Evolutionary conservation across 1,140 invertebrate species (phyloP), one percentile per base, ranked within the genome.

Genomic region (Ooceraea biroi): DNA sequence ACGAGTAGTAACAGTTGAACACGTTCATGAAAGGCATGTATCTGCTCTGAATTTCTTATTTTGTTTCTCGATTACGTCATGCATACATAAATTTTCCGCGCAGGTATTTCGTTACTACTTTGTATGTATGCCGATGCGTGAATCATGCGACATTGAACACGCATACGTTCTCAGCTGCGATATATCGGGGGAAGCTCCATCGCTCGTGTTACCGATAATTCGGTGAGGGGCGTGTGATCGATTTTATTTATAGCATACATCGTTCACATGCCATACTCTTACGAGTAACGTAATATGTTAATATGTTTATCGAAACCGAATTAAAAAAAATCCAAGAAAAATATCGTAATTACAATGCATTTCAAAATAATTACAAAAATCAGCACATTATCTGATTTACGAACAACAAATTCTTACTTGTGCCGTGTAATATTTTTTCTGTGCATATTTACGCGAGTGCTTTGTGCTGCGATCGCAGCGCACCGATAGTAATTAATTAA

Each of bases 191-290:
- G 66, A 68, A 78, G 14, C n/a, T 63, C 52, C 65, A 87, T 78
- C 85, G 10, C 19, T 27, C 17, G 73, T 11, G 14, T 61, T 17
- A 10, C 36, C 65, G 74, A 87, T 88, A 85, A 88, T 74, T 87
- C 19, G 27, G 1, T 36, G 50, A 74, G 87, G 73, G 87, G 87
- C 85, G 87, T 88, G 27, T 66, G 25, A 69, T 65, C 44, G 69
- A 85, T 71, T 85, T 74, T 58, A 36, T 84, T 73, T 61, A 50
- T 66, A 82, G 0, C 17, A 8, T 41, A 44, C 22, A 27, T 78
- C 22, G n/a, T 7, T 48, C 2, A n/a, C 4, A 55, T 55, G n/a
- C 17, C 1, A 1, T 2, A 12, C 8, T 27, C 25, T 27, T 69
- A 55, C 4, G n/a, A 12, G 27, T 27, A 41, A n/a, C 17, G 2